Evolutionary conservation across 2,113 vertebrate species (phyloP), one percentile per base, ranked within the genome.

Genomic region (Saccopteryx leptura): DNA sequence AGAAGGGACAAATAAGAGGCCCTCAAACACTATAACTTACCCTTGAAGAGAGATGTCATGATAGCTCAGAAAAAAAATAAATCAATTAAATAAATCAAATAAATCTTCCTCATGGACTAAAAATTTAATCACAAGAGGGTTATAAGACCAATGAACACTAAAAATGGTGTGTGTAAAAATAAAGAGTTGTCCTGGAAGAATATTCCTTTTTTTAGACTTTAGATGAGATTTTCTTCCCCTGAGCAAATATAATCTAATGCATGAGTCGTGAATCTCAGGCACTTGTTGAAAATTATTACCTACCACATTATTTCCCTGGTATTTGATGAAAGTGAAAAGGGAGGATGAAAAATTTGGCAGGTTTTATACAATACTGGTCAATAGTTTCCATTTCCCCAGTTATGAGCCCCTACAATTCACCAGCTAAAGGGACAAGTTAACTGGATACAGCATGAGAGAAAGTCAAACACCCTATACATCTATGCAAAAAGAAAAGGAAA

Each of bases 351-450:
- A 88, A 71, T 93, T 95, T 95, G 94, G 78, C 90, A 95, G 88
- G 52, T 56, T 96, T 90, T 74, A 46, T 56, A 86, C 63, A 90
- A 85, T 54, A 23, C 28, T 88, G 95, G 90, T 97, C 93, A 65
- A 91, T 96, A 94, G 71, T 96, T 96, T 95, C 76, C 74, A 91
- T 96, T 95, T 94, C 87, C 58, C 24, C 54, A 48, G 93, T 93
- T 93, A 93, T 63, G 90, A 60, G 46, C 63, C 60, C 71, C 82
- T 76, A 94, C 91, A 96, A 87, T 76, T 97, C 91, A 96, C 82
- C 79, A 58, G 87, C 65, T 21, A 0, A 74, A 24, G 87, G 54
- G 68, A 81, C 84, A 89, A 71, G 48, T 14, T 71, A 91, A 84
- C 74, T 1, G 0, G 60, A 88, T 52, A 69, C 7, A 90, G 39